A percentile compares a stretch with the other conserved stretches of the same genome.
Evolutionary conservation across 2,888 invertebrate genomes (phyloP).

Genomic region (Gerosis bhagava): DNA sequence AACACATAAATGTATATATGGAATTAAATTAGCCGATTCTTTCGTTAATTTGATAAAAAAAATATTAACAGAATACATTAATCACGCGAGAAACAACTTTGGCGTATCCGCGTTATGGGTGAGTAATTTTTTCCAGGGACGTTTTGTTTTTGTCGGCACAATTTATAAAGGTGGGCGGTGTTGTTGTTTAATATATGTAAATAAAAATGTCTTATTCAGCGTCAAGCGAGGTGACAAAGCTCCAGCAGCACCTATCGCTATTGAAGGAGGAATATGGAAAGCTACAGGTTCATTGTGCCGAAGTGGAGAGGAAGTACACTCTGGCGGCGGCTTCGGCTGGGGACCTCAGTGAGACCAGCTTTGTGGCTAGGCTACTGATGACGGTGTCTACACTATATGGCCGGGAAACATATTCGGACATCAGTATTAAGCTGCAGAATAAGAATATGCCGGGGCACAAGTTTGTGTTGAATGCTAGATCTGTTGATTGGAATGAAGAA

Average conservation of each 20-base stretch:
- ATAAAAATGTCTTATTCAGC: constrained; percentile 56
- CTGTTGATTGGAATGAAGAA: constrained; percentile 92
- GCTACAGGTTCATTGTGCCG: constrained; percentile 90
- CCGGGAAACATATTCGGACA: constrained; percentile 91
- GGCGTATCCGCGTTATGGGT: constrained; percentile 63
- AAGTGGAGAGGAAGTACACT: constrained; percentile 93
- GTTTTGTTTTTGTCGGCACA: constrained; percentile 42
- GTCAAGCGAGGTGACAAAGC: constrained; percentile 84
- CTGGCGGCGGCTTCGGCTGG: constrained; percentile 87
- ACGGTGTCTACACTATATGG: constrained; percentile 93
- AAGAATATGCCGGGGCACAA: constrained; percentile 92
- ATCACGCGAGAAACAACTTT: constrained; percentile 36
- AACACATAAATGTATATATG: no score
- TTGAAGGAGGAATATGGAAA: constrained; percentile 96
- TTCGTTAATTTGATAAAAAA: constrained; percentile 35
- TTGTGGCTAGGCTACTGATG: constrained; percentile 91
- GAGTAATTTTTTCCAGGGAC: constrained; percentile 49
- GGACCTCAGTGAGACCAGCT: constrained; percentile 87
- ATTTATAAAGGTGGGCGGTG: constrained; percentile 61
- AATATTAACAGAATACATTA: constrained; percentile 17
- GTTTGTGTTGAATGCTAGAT: constrained; percentile 94
- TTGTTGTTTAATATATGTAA: constrained; percentile 43
- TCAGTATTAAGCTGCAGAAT: constrained; percentile 88
- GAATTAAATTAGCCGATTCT: constrained; percentile 35
- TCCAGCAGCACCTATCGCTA: constrained; percentile 92